Conservation (phyloP, 2,888 invertebrate species). For the Geotrupes spiniger region DNA sequence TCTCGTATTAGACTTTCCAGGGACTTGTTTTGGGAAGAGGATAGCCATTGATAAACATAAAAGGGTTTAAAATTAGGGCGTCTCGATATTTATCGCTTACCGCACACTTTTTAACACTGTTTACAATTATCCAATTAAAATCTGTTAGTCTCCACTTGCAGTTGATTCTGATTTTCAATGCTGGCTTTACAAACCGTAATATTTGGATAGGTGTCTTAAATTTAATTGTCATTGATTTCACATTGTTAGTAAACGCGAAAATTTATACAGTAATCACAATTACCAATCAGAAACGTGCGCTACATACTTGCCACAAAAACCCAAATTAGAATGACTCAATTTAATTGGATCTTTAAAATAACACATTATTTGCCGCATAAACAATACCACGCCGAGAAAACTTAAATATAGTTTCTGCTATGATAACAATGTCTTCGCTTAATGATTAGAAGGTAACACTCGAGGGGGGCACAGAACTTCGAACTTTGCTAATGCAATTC, state of each 20-base stretch:
- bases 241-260: no score
- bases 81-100: constrained; percentile 12
- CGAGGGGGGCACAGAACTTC: constrained; percentile 3
- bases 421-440: constrained; percentile 1
- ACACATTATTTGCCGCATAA: no score
- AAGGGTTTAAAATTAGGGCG: constrained; percentile 8
- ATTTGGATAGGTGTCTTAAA: no score
- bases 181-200: no score
- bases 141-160: no score
- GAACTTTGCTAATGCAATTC: constrained; percentile 24
- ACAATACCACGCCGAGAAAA: background rate
- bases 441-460: constrained; percentile 7
- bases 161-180: no score
- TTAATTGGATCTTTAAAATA: no score
- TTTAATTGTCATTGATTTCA: no score
- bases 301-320: no score
- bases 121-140: constrained; percentile 13
- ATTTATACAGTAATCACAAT: no score
- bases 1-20: constrained; percentile 30
- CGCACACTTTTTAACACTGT: constrained; percentile 11
- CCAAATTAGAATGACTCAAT: no score
- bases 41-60: constrained; percentile 24
- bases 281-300: no score
- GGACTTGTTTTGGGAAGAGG: constrained; percentile 22
- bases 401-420: constrained; percentile 6